Evolutionary conservation across 2,888 invertebrate genomes (phyloP).

Genomic region (Alcis repandata): DNA sequence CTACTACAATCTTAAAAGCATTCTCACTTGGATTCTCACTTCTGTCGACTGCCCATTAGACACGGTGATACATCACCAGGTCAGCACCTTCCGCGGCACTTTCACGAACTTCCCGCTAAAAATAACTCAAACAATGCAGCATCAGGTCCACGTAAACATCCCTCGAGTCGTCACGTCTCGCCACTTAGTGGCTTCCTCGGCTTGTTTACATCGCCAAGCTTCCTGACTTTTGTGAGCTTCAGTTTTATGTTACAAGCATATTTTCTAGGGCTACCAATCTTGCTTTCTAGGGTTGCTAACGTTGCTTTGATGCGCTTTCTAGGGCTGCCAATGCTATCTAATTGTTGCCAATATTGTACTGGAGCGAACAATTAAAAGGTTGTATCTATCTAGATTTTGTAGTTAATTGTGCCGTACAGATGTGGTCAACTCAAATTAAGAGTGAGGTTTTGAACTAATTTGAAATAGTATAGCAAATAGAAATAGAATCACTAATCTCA

Average conservation of each 20-base stretch:
- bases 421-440: too few species aligned
- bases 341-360: too few species aligned
- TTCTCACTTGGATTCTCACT: too few species aligned
- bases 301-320: too few species aligned
- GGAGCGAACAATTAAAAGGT: too few species aligned
- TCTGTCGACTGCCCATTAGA: not conserved
- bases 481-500: too few species aligned
- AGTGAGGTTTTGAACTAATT: too few species aligned
- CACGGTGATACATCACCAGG: not conserved
- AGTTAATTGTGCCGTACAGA: too few species aligned
- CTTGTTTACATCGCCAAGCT: constrained; percentile 26
- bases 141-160: constrained; percentile 32
- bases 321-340: too few species aligned
- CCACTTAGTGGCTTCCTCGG: constrained; percentile 37
- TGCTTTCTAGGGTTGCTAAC: not conserved
- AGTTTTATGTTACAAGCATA: constrained; percentile 3
- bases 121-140: constrained; percentile 20
- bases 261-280: not conserved
- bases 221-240: constrained; percentile 21
- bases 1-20: too few species aligned
- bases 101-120: constrained; percentile 20
- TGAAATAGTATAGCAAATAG: too few species aligned
- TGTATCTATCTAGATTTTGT: too few species aligned
- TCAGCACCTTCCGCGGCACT: constrained; percentile 3
- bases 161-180: constrained; percentile 24